These are phyloP conservation scores for Tenebrio molitor DNA, from an alignment of 1,140 invertebrate species.

Conservation along the genomic window DNA sequence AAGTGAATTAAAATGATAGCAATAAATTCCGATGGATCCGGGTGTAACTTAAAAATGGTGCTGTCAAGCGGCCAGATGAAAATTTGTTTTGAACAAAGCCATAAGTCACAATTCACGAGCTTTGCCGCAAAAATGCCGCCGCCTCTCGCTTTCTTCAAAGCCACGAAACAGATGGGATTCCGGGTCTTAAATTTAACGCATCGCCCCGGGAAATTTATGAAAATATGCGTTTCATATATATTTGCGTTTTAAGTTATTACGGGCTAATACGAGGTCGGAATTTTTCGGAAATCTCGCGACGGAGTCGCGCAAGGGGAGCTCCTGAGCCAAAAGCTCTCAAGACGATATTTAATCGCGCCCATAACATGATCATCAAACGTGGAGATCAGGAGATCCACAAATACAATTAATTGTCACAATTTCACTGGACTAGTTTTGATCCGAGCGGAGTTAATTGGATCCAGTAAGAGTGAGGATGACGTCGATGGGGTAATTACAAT, in stretches of 20 bases:
- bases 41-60: conserved; percentile 48
- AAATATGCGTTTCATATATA: conserved; percentile 46
- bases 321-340: too few relatives aligned
- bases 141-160: conserved; percentile 49
- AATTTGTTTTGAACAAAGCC: conserved; percentile 51
- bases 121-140: conserved; percentile 40
- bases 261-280: too few relatives aligned
- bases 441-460: too few relatives aligned
- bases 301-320: too few relatives aligned
- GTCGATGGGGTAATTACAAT: too few relatives aligned
- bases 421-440: too few relatives aligned
- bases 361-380: too few relatives aligned
- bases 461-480: too few relatives aligned
- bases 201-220: conserved; percentile 46
- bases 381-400: too few relatives aligned
- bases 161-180: conserved; percentile 50
- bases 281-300: too few relatives aligned
- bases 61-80: conserved; percentile 49
- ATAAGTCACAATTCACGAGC: conserved; percentile 51
- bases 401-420: too few relatives aligned
- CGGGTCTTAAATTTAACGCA: conserved; percentile 46
- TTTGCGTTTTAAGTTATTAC: conserved; percentile 38
- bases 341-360: too few relatives aligned
- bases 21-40: conserved; percentile 43
- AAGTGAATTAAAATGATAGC: conserved; percentile 44